Evolutionary conservation across 1,140 invertebrate genomes (phyloP), one percentile per base, ranked within the genome.

Genomic region (Panagrolaimus sp.): DNA sequence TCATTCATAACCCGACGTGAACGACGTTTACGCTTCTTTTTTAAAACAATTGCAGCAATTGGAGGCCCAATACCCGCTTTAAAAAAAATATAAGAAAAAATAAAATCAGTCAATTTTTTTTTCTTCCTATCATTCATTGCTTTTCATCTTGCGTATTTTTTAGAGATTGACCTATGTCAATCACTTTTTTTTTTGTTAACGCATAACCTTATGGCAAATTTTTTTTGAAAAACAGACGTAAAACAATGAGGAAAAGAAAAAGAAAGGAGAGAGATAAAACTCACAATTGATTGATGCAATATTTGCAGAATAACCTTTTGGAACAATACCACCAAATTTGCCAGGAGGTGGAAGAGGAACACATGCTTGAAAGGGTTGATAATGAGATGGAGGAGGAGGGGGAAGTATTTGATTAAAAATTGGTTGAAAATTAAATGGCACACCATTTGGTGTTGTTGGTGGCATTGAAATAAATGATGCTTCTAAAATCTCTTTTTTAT

Each of bases 21-120:
- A 42, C 66, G 66, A 38, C 66, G 66, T 61, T 53, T 65, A 13
- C 66, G 48, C 57, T 67, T 67, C 66, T 67, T 67, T 67, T 67
- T 67, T 46, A 67, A 45, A 14, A 67, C 66, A 43, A 67, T 67
- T 8, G 66, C 66, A 14, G 66, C 47, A 31, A 67, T 67, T 25
- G 66, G 47, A 25, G 57, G 27, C 31, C 66, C 66, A 44, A 48
- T 57, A 14, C 66, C 66, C n/a, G 66, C 66, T 67, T 38, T 20
- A 67, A 67, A 16, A 42, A 42, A 57, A 57, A n/a, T 13, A 27
- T 20, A 57, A 16, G 1, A 16, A 25, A 25, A 20, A 27, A n/a
- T n/a, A 57, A 57, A 57, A 57, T 13, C 27, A 27, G 51, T 27
- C 27, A 57, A 27, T 57, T 57, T 57, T 48, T n/a, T 57, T 57